Percentiles rank a stretch among this genome's conserved stretches.
These are phyloP conservation scores for Orthosia gracilis DNA, from an alignment of 2,888 invertebrate species.

Conservation along the genomic window DNA sequence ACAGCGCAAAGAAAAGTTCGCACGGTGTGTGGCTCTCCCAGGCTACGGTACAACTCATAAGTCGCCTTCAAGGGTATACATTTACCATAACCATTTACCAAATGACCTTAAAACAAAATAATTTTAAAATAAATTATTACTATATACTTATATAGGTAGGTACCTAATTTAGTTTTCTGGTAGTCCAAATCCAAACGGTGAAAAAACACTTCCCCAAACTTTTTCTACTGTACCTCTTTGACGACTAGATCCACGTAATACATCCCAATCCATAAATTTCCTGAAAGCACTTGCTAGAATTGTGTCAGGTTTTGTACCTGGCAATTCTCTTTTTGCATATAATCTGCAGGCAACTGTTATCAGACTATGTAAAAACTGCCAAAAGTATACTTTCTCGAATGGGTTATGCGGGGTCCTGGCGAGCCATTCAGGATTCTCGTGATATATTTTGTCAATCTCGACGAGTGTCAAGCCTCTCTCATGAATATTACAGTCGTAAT, in stretches of 20 bases:
- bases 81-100: constrained; percentile 79
- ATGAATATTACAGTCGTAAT: constrained; percentile 90
- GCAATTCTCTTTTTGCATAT: constrained; percentile 81
- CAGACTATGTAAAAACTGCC: constrained; percentile 92
- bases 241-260: constrained; percentile 83
- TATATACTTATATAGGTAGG: no score
- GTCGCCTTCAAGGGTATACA: constrained; percentile 84
- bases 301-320: constrained; percentile 83
- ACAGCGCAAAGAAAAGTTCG: constrained; percentile 81
- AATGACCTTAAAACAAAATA: constrained; percentile 72
- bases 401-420: constrained; percentile 88
- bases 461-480: constrained; percentile 87
- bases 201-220: background rate
- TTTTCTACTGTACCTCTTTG: constrained; percentile 79
- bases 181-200: background rate
- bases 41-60: constrained; percentile 83
- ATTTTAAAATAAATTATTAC: no score
- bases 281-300: constrained; percentile 89
- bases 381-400: constrained; percentile 92
- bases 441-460: constrained; percentile 88
- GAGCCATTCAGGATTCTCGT: constrained; percentile 86
- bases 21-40: constrained; percentile 88
- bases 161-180: background rate
- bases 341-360: constrained; percentile 88
- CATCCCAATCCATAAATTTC: constrained; percentile 87